phyloP scores from a whole-genome alignment of 2,113 vertebrate species.

The Pithys albifrons region DNA sequence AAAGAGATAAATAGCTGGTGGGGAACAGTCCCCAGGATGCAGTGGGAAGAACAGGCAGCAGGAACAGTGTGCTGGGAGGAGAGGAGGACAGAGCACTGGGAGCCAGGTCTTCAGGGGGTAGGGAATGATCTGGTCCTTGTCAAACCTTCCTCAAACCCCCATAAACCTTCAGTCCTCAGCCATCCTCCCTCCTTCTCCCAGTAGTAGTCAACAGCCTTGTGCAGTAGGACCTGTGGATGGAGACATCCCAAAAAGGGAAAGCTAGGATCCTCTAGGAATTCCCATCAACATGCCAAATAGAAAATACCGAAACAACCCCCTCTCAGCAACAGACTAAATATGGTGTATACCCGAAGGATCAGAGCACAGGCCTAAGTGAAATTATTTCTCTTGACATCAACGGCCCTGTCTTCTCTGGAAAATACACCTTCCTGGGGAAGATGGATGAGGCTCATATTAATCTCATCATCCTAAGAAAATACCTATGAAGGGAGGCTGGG shows the following conservation, averaged over 20 bases:
- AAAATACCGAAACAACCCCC: conserved; percentile 78
- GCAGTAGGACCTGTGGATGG: conserved; percentile 48
- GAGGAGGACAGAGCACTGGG: neutral
- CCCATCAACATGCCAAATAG: conserved; percentile 80
- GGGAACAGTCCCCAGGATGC: neutral
- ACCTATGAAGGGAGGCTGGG: neutral
- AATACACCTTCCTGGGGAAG: conserved; percentile 26
- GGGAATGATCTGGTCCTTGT: conserved; percentile 71
- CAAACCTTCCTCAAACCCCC: conserved; percentile 1
- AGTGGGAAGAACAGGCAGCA: neutral
- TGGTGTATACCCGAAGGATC: conserved; percentile 80
- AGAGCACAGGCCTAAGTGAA: conserved; percentile 24
- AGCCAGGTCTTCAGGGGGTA: conserved; percentile 20
- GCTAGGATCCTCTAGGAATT: conserved; percentile 78
- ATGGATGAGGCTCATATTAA: neutral
- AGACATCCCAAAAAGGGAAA: conserved; percentile 85
- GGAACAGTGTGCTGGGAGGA: neutral
- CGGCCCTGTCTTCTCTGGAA: conserved; percentile 36
- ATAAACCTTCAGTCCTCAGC: conserved; percentile 28
- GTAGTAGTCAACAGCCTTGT: conserved; percentile 6
- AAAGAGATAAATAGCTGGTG: neutral
- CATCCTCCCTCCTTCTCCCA: neutral
- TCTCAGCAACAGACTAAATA: conserved; percentile 92
- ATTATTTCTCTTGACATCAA: conserved; percentile 56
- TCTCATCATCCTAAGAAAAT: neutral